Percentiles rank a stretch among this genome's conserved stretches.
Evolutionary conservation across 2,113 vertebrate species (phyloP).

Genomic region (Petroica traversi): DNA sequence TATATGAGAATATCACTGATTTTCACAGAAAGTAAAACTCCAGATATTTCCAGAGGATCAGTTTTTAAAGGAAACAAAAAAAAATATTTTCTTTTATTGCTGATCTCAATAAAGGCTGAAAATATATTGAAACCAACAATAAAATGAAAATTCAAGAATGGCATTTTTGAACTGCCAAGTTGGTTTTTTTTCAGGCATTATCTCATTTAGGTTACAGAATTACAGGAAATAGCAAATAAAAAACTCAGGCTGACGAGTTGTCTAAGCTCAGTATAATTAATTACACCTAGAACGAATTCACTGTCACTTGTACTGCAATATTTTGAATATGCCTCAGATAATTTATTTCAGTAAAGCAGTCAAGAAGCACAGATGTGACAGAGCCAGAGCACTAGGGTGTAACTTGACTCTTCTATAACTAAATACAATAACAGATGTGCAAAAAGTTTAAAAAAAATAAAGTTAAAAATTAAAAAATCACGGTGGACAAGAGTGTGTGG

Average conservation of each 20-base stretch:
- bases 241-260: neutral
- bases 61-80: no score
- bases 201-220: neutral
- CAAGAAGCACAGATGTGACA: neutral
- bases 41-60: neutral
- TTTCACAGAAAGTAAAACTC: neutral
- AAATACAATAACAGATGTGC: neutral
- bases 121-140: neutral
- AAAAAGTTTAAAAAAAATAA: neutral
- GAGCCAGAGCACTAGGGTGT: neutral
- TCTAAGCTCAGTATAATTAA: neutral
- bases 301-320: neutral
- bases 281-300: neutral
- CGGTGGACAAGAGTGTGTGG: neutral
- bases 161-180: neutral
- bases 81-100: no score
- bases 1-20: neutral
- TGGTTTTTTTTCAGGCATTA: neutral
- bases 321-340: neutral
- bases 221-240: neutral
- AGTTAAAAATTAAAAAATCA: neutral
- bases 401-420: neutral
- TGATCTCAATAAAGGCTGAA: no score
- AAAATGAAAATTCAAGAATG: neutral
- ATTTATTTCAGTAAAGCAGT: neutral